Evolutionary conservation across 2,797 vertebrate genomes (phyloP).

Genomic region (Selene dorsalis): DNA sequence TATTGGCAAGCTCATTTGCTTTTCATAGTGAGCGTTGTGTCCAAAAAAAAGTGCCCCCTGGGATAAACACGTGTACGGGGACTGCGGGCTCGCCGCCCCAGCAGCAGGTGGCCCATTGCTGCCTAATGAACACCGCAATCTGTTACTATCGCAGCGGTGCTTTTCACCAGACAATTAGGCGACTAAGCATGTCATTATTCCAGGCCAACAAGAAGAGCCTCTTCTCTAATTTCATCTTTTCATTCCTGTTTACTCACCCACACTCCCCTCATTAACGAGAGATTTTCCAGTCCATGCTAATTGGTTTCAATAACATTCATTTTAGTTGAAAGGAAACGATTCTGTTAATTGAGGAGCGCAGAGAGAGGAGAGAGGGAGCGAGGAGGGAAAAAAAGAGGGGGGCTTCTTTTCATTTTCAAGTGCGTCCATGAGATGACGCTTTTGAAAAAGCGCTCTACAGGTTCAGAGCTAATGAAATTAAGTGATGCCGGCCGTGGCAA

Average conservation of each 20-base stretch:
- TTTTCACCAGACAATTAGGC: conserved; percentile 99
- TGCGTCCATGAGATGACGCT: conserved; percentile 93
- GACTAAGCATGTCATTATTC: conserved; percentile 99
- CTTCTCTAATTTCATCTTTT: conserved; percentile 99
- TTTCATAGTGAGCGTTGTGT: conserved; percentile 95
- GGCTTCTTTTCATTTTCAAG: conserved; percentile 96
- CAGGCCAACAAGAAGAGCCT: conserved; percentile 99
- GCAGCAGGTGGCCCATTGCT: conserved; percentile 99
- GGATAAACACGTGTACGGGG: conserved; percentile 94
- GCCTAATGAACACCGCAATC: conserved; percentile 99
- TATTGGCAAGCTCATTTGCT: conserved; percentile 99
- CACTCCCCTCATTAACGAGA: conserved; percentile 99
- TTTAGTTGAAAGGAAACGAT: conserved; percentile 99
- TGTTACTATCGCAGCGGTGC: conserved; percentile 94
- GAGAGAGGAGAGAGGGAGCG: conserved; percentile 70
- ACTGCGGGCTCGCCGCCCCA: conserved; percentile 91
- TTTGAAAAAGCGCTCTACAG: conserved; percentile 96
- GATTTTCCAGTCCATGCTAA: conserved; percentile 99
- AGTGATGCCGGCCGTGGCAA: conserved; percentile 91
- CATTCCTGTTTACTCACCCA: conserved; percentile 99
- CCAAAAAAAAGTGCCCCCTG: conserved; percentile 90
- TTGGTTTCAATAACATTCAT: conserved; percentile 99
- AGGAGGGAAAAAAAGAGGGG: conserved; percentile 46
- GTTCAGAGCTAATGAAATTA: conserved; percentile 99
- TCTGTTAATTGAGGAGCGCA: conserved; percentile 99